A percentile compares a stretch with the other conserved stretches of the same genome.
Evolutionary conservation across 1,140 invertebrate species (phyloP).

Genomic region (Panagrolaimus sp.): DNA sequence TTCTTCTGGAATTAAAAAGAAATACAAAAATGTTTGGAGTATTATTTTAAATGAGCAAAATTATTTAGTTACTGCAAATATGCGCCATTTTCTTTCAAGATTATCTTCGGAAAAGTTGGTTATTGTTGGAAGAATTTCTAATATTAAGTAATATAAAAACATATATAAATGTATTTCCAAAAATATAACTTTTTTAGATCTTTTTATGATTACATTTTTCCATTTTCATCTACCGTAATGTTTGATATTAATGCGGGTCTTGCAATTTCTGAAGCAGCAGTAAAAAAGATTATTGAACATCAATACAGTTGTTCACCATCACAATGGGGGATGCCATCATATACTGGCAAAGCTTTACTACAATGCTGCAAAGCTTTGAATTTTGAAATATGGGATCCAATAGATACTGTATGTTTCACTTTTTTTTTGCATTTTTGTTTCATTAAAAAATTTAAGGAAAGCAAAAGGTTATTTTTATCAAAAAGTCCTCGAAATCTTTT

Average conservation of each 20-base stretch:
- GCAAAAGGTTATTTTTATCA: constrained; percentile 18
- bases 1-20: constrained; percentile 17
- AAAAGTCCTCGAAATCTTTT: constrained; percentile 24
- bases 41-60: constrained; percentile 28
- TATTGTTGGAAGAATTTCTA: constrained; percentile 16
- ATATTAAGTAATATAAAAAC: not conserved
- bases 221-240: constrained; percentile 22
- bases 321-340: constrained; percentile 22
- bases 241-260: constrained; percentile 23
- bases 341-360: constrained; percentile 27
- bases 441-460: constrained; percentile 15
- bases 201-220: constrained; percentile 26
- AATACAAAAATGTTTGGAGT: constrained; percentile 18
- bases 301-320: constrained; percentile 14
- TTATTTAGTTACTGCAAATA: constrained; percentile 23
- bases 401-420: constrained; percentile 17
- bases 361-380: constrained; percentile 10
- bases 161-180: not conserved
- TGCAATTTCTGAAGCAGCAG: constrained; percentile 11
- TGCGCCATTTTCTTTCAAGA: constrained; percentile 20
- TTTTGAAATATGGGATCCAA: constrained; percentile 23
- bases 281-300: constrained; percentile 16
- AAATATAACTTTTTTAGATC: constrained; percentile 16
- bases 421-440: constrained; percentile 20
- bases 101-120: constrained; percentile 6